These are phyloP conservation scores for Pangasianodon hypophthalmus DNA, from an alignment of 2,113 vertebrate species.

Conservation along the genomic window DNA sequence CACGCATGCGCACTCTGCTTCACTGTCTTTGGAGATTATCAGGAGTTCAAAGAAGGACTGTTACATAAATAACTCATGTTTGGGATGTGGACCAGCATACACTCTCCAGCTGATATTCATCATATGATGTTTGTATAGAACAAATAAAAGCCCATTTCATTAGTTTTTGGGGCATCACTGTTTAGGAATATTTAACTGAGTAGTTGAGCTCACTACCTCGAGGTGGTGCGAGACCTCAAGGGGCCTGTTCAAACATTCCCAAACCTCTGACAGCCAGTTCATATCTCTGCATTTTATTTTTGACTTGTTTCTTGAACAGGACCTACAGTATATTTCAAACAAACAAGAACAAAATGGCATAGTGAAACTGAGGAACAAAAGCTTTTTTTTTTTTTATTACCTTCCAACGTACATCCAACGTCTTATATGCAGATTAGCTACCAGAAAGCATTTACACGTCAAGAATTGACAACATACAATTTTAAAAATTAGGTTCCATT, in stretches of 20 bases:
- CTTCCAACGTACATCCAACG: conserved; percentile 74
- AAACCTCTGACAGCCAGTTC: not conserved
- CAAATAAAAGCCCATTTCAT: not conserved
- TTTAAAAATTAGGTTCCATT: conserved; percentile 80
- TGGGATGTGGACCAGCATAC: too few species aligned
- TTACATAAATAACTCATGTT: not conserved
- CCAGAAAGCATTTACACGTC: conserved; percentile 76
- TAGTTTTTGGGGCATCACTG: not conserved
- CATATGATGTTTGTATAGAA: not conserved
- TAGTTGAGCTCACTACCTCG: not conserved
- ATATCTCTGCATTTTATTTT: not conserved
- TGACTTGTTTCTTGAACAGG: not conserved
- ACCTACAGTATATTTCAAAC: not conserved
- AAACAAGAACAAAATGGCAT: not conserved
- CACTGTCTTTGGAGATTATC: not conserved
- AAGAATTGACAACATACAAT: conserved; percentile 64
- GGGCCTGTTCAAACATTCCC: not conserved
- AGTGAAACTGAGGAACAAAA: conserved; percentile 59
- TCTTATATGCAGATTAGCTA: conserved; percentile 71
- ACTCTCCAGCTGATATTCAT: not conserved
- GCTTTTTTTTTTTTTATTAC: conserved; percentile 75
- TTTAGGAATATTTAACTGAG: not conserved
- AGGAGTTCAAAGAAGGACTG: not conserved
- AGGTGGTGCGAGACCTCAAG: not conserved
- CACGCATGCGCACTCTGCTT: not conserved